Conservation (phyloP, 2,113 vertebrate genomes). For the Aegithalos caudatus region DNA sequence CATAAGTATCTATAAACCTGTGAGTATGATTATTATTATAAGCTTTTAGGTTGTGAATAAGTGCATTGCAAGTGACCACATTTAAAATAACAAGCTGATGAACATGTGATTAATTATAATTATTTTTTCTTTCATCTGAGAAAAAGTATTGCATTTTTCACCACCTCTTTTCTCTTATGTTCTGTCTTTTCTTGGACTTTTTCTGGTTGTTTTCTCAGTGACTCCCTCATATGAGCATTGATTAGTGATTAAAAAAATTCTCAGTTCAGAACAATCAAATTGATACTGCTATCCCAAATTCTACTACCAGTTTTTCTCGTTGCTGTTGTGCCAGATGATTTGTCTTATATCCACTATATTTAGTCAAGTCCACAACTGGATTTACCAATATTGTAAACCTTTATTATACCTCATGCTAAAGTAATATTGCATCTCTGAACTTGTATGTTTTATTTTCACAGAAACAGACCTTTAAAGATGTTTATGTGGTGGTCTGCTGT, state of each 20-base stretch:
- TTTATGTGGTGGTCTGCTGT: slow-evolving; percentile 65
- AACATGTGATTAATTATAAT: not conserved
- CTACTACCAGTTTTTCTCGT: not conserved
- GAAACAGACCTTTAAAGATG: slow-evolving; percentile 69
- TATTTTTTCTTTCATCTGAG: not conserved
- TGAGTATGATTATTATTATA: not conserved
- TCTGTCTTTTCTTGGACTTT: not conserved
- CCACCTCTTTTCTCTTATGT: not conserved
- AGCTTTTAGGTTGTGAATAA: not conserved
- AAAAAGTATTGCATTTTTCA: not conserved
- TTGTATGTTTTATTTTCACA: slow-evolving; percentile 58
- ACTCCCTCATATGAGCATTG: not conserved
- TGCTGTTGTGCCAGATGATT: not conserved
- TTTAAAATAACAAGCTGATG: not conserved
- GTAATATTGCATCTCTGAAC: slow-evolving; percentile 8
- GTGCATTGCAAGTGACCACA: not conserved
- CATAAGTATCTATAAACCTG: not conserved
- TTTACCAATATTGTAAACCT: not conserved
- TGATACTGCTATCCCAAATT: not conserved
- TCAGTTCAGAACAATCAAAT: not conserved
- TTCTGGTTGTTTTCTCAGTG: not conserved
- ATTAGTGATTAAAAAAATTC: not conserved
- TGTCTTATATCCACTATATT: not conserved
- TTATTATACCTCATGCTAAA: not conserved
- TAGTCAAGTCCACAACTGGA: not conserved